Percentiles rank a stretch among this genome's conserved stretches.
phyloP scores from a whole-genome alignment of 2,797 vertebrate genomes.

The Valencia hispanica region DNA sequence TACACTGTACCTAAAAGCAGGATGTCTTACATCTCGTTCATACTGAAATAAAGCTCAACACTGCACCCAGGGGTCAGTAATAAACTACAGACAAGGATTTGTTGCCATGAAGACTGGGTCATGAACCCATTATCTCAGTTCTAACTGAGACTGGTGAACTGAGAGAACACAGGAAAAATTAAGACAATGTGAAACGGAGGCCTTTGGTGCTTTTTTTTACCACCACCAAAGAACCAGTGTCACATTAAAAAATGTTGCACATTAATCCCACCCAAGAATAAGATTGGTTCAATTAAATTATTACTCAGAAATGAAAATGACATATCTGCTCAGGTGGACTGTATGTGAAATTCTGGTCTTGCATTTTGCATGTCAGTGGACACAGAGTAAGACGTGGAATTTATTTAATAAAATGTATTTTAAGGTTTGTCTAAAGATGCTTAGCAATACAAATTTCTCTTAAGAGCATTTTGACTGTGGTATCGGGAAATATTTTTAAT shows the following conservation, averaged over 20 bases:
- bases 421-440: too few species aligned
- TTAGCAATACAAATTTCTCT: too few species aligned
- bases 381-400: too few species aligned
- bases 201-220: neutral
- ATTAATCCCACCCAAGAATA: neutral
- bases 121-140: slow-evolving; percentile 45
- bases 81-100: slow-evolving; percentile 20
- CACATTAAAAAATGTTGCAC: too few species aligned
- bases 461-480: too few species aligned
- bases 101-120: slow-evolving; percentile 23
- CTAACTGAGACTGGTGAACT: slow-evolving; percentile 41
- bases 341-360: too few species aligned
- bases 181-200: neutral
- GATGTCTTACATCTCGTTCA: neutral
- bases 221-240: neutral
- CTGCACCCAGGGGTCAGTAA: slow-evolving; percentile 20
- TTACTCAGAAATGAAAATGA: too few species aligned
- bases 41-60: slow-evolving; percentile 5
- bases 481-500: too few species aligned
- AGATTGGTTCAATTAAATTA: neutral
- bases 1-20: neutral
- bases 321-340: too few species aligned
- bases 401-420: too few species aligned
- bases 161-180: slow-evolving; percentile 19
- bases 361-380: too few species aligned